Evolutionary conservation across 2,888 invertebrate species (phyloP), one percentile per base, ranked within the genome.

Genomic region (Drosophila anceps): DNA sequence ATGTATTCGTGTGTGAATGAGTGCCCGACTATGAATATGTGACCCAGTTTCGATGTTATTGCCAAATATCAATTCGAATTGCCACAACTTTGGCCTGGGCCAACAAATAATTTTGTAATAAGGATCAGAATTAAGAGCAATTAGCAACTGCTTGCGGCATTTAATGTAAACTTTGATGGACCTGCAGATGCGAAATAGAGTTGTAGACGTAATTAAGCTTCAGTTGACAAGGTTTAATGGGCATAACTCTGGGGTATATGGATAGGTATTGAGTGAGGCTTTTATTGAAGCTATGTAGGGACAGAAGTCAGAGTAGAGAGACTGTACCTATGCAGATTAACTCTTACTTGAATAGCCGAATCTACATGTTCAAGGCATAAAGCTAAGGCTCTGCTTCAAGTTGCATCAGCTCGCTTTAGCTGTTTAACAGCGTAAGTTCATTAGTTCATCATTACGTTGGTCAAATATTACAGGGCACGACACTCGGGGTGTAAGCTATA

Each of bases 41-140:
- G 82, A 69, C 77, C 84, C 59, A 82, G 60, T 79, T 83, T 69
- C 66, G 64, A 65, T 72, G 68, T 69, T 69, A 74, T 79, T 74
- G 54, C 48, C 54, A 39, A 64, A 73, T 68, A 73, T 63, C 51
- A 68, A 73, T 73, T 66, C 50, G 50, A 55, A 76, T 66, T 62
- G 68, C 54, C 60, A 50, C 33, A 62, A 29, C 58, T 48, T 58
- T 18, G 50, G 50, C 31, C 27, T 15, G 35, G 29, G 53, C 44
- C 24, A 29, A 43, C 58, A 59, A 70, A 58, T 33, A 44, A 48
- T 55, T 53, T 46, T 53, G 50, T 50, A 24, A 53, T 53, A 35
- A 12, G 50, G 18, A 50, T 18, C 31, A 8, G 31, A 18, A 50
- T 31, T 50, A 31, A 50, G 31, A 31, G 31, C 50, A 50, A 50